These are phyloP conservation scores for Rotaria magnacalcarata DNA, from an alignment of 2,888 invertebrate species.

Conservation along the genomic window DNA sequence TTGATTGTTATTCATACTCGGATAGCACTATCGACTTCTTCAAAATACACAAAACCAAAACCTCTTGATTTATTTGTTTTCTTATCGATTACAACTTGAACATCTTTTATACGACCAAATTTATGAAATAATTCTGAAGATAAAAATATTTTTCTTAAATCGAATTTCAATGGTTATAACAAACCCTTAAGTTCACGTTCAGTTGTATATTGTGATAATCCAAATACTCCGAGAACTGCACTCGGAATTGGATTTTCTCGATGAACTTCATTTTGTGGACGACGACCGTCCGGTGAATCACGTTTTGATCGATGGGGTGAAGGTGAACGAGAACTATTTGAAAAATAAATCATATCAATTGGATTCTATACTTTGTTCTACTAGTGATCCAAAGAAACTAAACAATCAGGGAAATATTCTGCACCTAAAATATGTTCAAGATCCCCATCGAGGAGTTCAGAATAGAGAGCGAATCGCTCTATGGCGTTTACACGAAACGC, in stretches of 20 bases:
- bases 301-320: background rate
- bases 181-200: constrained; percentile 6
- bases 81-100: constrained; percentile 17
- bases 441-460: no score
- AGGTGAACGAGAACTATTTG: constrained; percentile 31
- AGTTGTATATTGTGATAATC: constrained; percentile 11
- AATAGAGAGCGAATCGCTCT: no score
- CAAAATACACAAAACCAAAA: constrained; percentile 28
- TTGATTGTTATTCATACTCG: background rate
- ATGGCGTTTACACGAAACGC: no score
- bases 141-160: background rate
- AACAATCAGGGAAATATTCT: no score
- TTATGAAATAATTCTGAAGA: background rate
- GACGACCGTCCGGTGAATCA: background rate
- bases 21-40: constrained; percentile 14
- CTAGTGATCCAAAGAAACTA: no score
- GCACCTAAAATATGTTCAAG: no score
- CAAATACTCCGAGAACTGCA: background rate
- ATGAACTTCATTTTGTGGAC: background rate
- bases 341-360: no score
- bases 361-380: no score
- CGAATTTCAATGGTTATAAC: background rate
- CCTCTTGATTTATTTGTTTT: constrained; percentile 30
- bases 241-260: constrained; percentile 32
- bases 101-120: constrained; percentile 27